phyloP scores from a whole-genome alignment of 2,888 invertebrate genomes.

The Trissolcus brochymenae region DNA sequence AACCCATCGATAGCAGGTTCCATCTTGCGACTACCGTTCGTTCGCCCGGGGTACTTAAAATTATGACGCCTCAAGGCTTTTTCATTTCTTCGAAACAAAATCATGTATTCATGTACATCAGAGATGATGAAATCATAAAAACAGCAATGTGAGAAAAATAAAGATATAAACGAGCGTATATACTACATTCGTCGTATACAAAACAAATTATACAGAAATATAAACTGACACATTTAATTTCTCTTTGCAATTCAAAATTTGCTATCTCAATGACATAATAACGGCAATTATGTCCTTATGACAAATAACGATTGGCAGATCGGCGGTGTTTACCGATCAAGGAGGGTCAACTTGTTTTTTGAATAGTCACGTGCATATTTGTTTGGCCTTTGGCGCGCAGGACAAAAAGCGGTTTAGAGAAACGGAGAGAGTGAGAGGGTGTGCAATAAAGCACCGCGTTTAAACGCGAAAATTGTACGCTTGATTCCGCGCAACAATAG shows the following conservation, averaged over 20 bases:
- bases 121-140: too few species aligned
- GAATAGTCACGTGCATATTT: slow-evolving; percentile 28
- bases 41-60: slow-evolving; percentile 5
- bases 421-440: slow-evolving; percentile 3
- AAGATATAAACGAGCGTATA: too few species aligned
- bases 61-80: slow-evolving; percentile 1
- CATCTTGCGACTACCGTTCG: slow-evolving; percentile 10
- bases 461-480: slow-evolving; percentile 57
- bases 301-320: slow-evolving; percentile 10
- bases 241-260: too few species aligned
- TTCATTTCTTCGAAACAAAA: too few species aligned
- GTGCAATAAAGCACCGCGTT: slow-evolving; percentile 49
- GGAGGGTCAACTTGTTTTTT: slow-evolving; percentile 23
- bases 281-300: slow-evolving; percentile 24
- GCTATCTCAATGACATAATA: slow-evolving; percentile 16
- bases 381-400: slow-evolving; percentile 32
- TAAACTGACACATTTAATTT: too few species aligned
- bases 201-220: too few species aligned
- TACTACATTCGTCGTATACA: too few species aligned
- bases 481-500: slow-evolving; percentile 55
- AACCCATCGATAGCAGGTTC: slow-evolving; percentile 6
- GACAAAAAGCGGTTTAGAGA: slow-evolving; percentile 53
- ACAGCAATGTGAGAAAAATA: slow-evolving; percentile 8
- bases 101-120: too few species aligned
- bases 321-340: slow-evolving; percentile 34